These are phyloP conservation scores for Subanguina moxae DNA, from an alignment of 1,140 invertebrate species.

Conservation along the genomic window DNA sequence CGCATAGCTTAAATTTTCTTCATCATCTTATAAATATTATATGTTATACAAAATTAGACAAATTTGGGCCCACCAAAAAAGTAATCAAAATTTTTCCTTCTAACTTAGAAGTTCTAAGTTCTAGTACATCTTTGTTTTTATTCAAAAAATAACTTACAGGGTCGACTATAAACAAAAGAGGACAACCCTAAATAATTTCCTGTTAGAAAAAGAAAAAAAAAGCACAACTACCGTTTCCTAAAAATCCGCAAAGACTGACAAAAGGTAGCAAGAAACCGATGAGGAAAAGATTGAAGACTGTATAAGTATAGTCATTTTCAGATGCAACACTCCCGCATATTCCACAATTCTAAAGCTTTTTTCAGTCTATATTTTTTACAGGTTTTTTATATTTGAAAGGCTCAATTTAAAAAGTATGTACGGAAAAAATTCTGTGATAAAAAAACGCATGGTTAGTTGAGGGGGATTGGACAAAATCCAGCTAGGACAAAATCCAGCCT, in stretches of 20 bases:
- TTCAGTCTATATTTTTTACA: too few species aligned
- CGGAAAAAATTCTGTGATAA: too few species aligned
- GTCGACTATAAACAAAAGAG: conserved; percentile 52
- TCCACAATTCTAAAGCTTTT: conserved; percentile 1
- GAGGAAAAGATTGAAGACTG: conserved; percentile 47
- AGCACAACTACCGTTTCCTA: conserved; percentile 36
- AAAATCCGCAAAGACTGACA: conserved; percentile 46
- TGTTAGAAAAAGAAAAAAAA: too few species aligned
- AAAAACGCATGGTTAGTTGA: too few species aligned
- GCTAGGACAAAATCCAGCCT: too few species aligned
- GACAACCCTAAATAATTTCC: conserved; percentile 26
- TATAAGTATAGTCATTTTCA: conserved; percentile 40
- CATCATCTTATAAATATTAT: not conserved
- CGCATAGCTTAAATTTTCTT: conserved; percentile 44
- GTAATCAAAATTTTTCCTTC: too few species aligned
- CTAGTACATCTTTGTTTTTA: too few species aligned
- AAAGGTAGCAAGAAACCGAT: conserved; percentile 51
- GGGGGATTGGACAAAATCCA: too few species aligned
- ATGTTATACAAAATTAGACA: not conserved
- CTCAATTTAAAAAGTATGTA: too few species aligned
- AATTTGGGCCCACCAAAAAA: not conserved
- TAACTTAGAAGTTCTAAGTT: too few species aligned
- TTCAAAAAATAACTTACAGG: conserved; percentile 49
- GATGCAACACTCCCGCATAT: conserved; percentile 22
- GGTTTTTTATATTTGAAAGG: too few species aligned